These are phyloP conservation scores for Uloborus plumipes DNA, from an alignment of 2,888 invertebrate species.

Conservation along the genomic window DNA sequence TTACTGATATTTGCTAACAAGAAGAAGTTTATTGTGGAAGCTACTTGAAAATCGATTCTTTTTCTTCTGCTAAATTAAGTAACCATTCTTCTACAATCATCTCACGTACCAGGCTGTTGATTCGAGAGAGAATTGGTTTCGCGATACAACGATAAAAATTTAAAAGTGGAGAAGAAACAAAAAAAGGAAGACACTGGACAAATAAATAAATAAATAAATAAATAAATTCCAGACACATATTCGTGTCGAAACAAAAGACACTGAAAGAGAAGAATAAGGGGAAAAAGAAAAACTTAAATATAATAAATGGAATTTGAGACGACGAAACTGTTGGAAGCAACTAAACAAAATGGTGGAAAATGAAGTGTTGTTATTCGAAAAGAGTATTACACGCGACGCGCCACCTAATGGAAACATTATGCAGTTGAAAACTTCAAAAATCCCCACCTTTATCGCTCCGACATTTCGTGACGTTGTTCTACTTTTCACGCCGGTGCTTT, in stretches of 20 bases:
- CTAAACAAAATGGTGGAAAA: conserved; percentile 4
- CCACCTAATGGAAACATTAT: conserved; percentile 55
- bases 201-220: conserved; percentile 2
- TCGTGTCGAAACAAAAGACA: conserved; percentile 3
- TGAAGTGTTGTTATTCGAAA: conserved; percentile 43
- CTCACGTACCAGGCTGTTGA: conserved; percentile 12
- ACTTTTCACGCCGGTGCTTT: conserved; percentile 19
- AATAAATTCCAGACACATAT: conserved; percentile 9
- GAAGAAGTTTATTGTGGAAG: no score
- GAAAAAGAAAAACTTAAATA: conserved; percentile 4
- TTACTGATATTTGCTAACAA: no score
- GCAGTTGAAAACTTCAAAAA: conserved; percentile 55
- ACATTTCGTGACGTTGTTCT: conserved; percentile 16
- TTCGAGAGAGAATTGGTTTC: conserved; percentile 22
- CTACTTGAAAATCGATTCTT: no score
- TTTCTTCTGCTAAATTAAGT: conserved; percentile 21
- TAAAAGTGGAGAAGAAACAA: neutral
- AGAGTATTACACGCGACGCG: conserved; percentile 46
- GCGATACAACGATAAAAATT: conserved; percentile 17
- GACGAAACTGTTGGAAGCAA: neutral
- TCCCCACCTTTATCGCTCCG: conserved; percentile 45
- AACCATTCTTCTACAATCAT: conserved; percentile 14
- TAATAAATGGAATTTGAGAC: neutral
- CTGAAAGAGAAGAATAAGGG: conserved; percentile 9
- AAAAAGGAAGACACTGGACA: neutral